Evolutionary conservation across 2,797 vertebrate genomes (phyloP), one percentile per base, ranked within the genome.

Genomic region (Linurgus olivaceus): DNA sequence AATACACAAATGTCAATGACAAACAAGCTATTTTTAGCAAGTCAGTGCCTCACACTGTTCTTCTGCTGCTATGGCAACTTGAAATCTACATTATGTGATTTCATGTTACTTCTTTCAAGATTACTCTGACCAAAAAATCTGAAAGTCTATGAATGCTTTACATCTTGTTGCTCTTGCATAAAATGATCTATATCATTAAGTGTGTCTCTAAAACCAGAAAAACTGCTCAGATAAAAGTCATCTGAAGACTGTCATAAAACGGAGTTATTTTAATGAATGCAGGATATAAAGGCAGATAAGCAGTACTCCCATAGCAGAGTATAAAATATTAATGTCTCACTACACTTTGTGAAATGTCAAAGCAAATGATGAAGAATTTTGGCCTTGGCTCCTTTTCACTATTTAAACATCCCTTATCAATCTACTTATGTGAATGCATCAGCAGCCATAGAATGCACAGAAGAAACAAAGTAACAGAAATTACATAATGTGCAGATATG

Each of bases 1-100:
- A 95, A 94, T 61, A 59, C 71, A 92, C 50, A 95, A 91, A 95
- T 68, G 59, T 84, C 96, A 94, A 75, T 81, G 90, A 84, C 55
- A 96, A 94, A 93, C 92, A 91, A 79, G 74, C 75, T 97, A 95
- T 97, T 97, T 96, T 96, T 97, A 96, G 96, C 66, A 93, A 90
- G 70, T 73, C 73, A 78, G 59, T 44, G 88, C 85, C 86, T 95
- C 76, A 80, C 48, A 58, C 75, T 51, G 42, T 81, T 95, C 93
- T 91, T 66, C 75, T 89, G 95, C 93, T 97, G 87, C 96, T 94
- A 97, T 95, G 95, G 95, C 76, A 96, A 97, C 97, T 68, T 81
- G 85, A 93, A 96, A 91, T 86, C 95, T 93, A 91, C 84, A 94
- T 96, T 94, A 95, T 54, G 78, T 1, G 3, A 94, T 93, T 97